Evolutionary conservation across 2,113 vertebrate genomes (phyloP), one percentile per base, ranked within the genome.

Genomic region (Stigmatopora nigra): DNA sequence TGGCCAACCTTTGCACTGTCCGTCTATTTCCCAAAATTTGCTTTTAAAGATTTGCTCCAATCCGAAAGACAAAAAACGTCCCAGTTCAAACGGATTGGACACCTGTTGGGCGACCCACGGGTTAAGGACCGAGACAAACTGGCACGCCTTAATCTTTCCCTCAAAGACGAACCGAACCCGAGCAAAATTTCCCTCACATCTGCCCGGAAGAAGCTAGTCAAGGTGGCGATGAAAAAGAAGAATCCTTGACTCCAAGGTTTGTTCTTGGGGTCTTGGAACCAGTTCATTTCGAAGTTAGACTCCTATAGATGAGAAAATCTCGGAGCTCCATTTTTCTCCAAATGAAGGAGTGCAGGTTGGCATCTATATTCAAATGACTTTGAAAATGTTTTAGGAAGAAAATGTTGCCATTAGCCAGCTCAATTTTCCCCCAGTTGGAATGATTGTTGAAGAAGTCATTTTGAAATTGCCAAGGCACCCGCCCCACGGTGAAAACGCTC

Each of bases 201-300:
- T 77, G 46, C 35, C 62, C 55, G 41, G 58, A 58, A 62, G 45
- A 67, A 76, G 52, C 71, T 20, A 63, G 61, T 78, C 77, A 83
- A 80, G 75, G 77, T 80, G 59, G 9, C 38, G 45, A 84, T 80
- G 52, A 84, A 78, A 81, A 61, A 58, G 59, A 64, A 16, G 17
- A 10, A 75, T 67, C 78, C 78, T 78, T 78, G 78, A 58, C 68
- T 58, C 70, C 70, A 76, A 76, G 64, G 73, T 35, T 71, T 35
- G 19, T 61, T 64, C 66, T 60, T 19, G 17, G 16, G 1, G 25
- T 31, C 25, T 31, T 31, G 25, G 25, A 31, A 31, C 25, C 25
- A 31, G 3, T 31, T 31, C 1, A 31, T 31, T 31, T 31, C 25
- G 25, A 31, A 31, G 25, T 31, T 41, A 4, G 9, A 41, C 38